Conservation (phyloP, 2,888 invertebrate species). For the Cistogaster globosa region DNA sequence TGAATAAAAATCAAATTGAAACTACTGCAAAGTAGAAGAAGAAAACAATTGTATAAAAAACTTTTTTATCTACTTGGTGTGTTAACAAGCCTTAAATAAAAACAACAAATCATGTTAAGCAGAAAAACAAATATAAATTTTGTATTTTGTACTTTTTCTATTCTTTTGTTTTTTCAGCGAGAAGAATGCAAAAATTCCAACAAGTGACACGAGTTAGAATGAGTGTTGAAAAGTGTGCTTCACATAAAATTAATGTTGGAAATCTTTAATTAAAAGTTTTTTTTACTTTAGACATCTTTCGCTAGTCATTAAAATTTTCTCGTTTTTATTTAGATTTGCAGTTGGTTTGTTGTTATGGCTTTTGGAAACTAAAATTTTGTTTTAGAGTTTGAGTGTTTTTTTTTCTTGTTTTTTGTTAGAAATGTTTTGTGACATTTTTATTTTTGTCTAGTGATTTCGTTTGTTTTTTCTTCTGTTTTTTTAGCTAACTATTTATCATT, state of each 20-base stretch:
- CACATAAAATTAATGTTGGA: constrained; percentile 60
- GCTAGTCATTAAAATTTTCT: constrained; percentile 18
- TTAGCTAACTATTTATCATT: constrained; percentile 7
- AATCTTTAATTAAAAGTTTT: constrained; percentile 62
- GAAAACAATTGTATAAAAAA: constrained; percentile 8
- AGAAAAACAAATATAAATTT: constrained; percentile 40
- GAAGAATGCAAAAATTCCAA: constrained; percentile 50
- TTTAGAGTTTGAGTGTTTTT: constrained; percentile 21
- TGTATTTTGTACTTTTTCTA: background rate
- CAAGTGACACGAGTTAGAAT: constrained; percentile 44
- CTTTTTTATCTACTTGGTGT: constrained; percentile 54
- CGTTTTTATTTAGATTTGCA: constrained; percentile 2
- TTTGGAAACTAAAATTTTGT: constrained; percentile 16
- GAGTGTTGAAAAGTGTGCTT: constrained; percentile 56
- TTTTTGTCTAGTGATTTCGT: constrained; percentile 52
- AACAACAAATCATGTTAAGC: constrained; percentile 42
- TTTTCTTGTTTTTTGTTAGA: constrained; percentile 18
- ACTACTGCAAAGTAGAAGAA: background rate
- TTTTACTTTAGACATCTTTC: constrained; percentile 28
- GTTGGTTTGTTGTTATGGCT: constrained; percentile 14
- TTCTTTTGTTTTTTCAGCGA: background rate
- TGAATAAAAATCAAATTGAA: constrained; percentile 18
- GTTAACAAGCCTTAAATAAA: constrained; percentile 59
- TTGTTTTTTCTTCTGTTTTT: constrained; percentile 39
- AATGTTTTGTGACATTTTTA: constrained; percentile 60